Evolutionary conservation across 2,888 invertebrate species (phyloP), one percentile per base, ranked within the genome.

Genomic region (Drosophila robusta): DNA sequence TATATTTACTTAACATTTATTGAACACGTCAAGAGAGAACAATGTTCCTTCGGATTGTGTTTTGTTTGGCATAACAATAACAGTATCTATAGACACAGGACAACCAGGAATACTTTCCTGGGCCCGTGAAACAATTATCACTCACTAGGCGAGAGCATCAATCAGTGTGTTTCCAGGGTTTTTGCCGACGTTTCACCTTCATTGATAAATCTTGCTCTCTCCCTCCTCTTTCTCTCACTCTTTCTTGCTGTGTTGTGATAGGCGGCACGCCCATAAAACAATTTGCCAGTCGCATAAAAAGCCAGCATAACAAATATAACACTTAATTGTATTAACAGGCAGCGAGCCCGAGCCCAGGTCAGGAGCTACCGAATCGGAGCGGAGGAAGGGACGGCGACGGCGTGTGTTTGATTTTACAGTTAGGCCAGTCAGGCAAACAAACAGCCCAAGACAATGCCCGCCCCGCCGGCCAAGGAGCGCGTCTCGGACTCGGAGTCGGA

Each of bases 251-350:
- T 71, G 66, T 71, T 75, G 57, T 76, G 72, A 69, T 58, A 73
- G 78, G 61, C 64, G 57, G 76, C 76, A 72, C 75, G 78, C 83
- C 88, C 86, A 82, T 84, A 72, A 79, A 83, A 79, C 77, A 86
- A 88, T 86, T 83, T 87, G 75, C 62, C 58, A 56, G 80, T 65
- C 79, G 65, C 80, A 86, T 76, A 86, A 78, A 73, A 69, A 69
- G 56, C 61, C 34, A 60, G 56, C 64, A 77, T 58, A 77, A 83
- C 88, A 88, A 83, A 86, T 86, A 88, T 70, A 69, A 88, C 88
- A 83, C 80, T 83, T 84, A 84, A 84, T 88, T 84, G 83, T 88
- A 82, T 84, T 84, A 84, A 63, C 88, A 88, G 86, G 50, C 64
- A 36, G 38, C 22, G 32, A 44, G 38, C 36, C 50, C 45, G 51